These are phyloP conservation scores for Thripadectes ignobilis DNA, from an alignment of 2,797 vertebrate species.

Conservation along the genomic window DNA sequence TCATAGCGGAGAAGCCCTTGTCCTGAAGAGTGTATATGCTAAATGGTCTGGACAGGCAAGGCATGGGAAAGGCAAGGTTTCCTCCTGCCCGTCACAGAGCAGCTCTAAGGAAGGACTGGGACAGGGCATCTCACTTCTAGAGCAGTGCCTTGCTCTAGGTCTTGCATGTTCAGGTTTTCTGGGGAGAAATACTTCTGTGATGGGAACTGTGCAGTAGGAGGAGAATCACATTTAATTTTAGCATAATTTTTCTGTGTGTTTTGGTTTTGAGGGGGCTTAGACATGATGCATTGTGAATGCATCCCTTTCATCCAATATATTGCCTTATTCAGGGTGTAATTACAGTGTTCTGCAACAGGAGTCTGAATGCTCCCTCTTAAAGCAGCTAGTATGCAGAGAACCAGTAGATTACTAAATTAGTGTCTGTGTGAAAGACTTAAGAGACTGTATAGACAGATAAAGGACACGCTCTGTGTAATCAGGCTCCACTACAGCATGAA, in stretches of 20 bases:
- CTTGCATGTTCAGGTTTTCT: background rate
- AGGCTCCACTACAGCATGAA: background rate
- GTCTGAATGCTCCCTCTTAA: background rate
- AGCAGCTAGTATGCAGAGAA: background rate
- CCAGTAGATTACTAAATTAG: background rate
- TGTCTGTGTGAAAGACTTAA: slow-evolving; percentile 4
- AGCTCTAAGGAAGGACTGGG: background rate
- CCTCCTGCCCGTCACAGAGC: background rate
- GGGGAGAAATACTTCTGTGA: background rate
- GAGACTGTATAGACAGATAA: background rate
- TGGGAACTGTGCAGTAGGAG: background rate
- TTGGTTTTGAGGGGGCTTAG: background rate
- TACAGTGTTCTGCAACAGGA: background rate
- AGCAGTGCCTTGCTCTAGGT: background rate
- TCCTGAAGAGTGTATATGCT: slow-evolving; percentile 9
- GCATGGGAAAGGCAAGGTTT: background rate
- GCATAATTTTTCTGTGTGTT: background rate
- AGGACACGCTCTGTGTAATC: background rate
- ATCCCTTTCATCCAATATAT: background rate
- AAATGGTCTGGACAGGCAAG: slow-evolving; percentile 28
- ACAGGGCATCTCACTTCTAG: background rate
- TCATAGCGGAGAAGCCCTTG: slow-evolving; percentile 53
- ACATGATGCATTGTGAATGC: background rate
- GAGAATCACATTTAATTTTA: background rate
- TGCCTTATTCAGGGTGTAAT: background rate